phyloP scores from a whole-genome alignment of 1,140 invertebrate species.

The Drosophila malerkotliana region DNA sequence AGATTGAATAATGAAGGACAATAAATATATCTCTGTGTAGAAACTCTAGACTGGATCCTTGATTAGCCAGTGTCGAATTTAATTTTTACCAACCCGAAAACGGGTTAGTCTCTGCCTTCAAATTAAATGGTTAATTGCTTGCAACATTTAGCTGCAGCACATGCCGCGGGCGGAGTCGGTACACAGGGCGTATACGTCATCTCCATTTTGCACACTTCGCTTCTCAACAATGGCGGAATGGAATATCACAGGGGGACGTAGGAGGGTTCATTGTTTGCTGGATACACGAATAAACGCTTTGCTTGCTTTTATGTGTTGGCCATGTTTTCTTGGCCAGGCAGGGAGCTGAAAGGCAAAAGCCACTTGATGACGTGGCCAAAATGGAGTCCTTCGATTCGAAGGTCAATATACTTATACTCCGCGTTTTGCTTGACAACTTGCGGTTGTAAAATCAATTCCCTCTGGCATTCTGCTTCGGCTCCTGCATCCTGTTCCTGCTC shows the following conservation, averaged over 20 bases:
- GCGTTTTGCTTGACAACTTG: slow-evolving; percentile 26
- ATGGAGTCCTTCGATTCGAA: slow-evolving; percentile 43
- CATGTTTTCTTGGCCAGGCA: slow-evolving; percentile 37
- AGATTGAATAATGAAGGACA: neutral
- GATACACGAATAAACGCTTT: slow-evolving; percentile 44
- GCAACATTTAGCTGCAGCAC: slow-evolving; percentile 38
- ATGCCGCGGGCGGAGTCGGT: neutral
- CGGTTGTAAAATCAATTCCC: slow-evolving; percentile 55
- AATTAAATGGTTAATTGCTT: slow-evolving; percentile 66
- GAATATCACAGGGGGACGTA: slow-evolving; percentile 17
- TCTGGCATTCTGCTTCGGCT: neutral
- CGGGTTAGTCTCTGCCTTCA: slow-evolving; percentile 39
- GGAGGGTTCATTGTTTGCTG: neutral
- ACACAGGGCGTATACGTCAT: slow-evolving; percentile 56
- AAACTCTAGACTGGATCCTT: slow-evolving; percentile 14
- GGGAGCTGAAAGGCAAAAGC: slow-evolving; percentile 11
- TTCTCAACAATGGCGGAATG: slow-evolving; percentile 48
- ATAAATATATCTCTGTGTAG: neutral
- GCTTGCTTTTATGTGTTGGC: slow-evolving; percentile 28
- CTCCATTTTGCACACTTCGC: slow-evolving; percentile 45
- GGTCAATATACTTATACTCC: slow-evolving; percentile 44
- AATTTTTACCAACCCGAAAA: slow-evolving; percentile 42
- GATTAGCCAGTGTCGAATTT: slow-evolving; percentile 50
- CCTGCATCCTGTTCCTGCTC: neutral
- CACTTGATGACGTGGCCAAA: slow-evolving; percentile 55